These are phyloP conservation scores for Thermophis baileyi DNA, from an alignment of 2,113 vertebrate genomes.

Conservation along the genomic window DNA sequence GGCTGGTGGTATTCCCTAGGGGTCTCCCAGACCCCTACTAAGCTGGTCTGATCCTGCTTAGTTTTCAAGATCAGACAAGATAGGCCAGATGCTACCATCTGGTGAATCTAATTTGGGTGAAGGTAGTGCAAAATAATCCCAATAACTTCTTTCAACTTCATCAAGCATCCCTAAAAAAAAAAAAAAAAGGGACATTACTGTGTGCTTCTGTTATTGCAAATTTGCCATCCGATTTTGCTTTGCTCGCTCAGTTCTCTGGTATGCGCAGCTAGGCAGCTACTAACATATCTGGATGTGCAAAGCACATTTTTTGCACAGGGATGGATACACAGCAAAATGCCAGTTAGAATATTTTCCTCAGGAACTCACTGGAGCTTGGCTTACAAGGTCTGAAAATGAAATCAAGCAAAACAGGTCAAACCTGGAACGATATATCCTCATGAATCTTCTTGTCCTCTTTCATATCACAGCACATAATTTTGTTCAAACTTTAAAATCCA, in stretches of 20 bases:
- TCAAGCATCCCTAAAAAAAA: background rate
- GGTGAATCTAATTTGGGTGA: background rate
- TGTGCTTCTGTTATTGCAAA: constrained; percentile 31
- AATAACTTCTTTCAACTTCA: background rate
- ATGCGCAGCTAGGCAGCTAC: constrained; percentile 60
- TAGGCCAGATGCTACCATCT: background rate
- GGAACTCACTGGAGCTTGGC: constrained; percentile 70
- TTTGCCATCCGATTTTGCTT: constrained; percentile 41
- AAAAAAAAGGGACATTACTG: background rate
- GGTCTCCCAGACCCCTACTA: background rate
- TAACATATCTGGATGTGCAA: constrained; percentile 66
- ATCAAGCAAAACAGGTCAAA: constrained; percentile 77
- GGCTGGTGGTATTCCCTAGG: background rate
- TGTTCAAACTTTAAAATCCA: constrained; percentile 48
- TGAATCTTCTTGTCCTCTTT: constrained; percentile 68
- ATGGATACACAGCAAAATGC: constrained; percentile 71
- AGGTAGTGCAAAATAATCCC: background rate
- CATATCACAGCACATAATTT: constrained; percentile 53
- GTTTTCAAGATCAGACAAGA: background rate
- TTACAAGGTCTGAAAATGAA: constrained; percentile 75
- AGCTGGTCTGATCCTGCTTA: background rate
- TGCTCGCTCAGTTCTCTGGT: constrained; percentile 44
- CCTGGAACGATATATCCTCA: constrained; percentile 74
- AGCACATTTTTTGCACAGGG: constrained; percentile 66
- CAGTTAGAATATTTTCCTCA: constrained; percentile 71